Evolutionary conservation across 2,888 invertebrate genomes (phyloP).

Genomic region (Ceratothoa steindachneri): DNA sequence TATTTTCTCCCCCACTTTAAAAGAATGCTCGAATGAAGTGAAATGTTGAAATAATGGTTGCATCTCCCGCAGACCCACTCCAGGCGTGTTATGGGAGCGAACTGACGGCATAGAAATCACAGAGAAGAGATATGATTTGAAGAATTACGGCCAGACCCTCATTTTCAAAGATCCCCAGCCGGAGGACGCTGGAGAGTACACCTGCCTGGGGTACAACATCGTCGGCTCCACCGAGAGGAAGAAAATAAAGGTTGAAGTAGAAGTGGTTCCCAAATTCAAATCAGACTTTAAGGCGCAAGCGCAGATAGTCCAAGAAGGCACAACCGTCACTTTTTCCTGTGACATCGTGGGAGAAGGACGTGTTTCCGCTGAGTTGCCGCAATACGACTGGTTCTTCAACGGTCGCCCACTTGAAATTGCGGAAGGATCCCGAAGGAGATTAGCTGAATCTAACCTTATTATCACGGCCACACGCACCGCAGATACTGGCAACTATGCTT

Average conservation of each 20-base stretch:
- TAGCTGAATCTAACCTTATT: slow-evolving; percentile 65
- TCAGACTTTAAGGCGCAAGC: slow-evolving; percentile 70
- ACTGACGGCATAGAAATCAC: background rate
- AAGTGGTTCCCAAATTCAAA: slow-evolving; percentile 71
- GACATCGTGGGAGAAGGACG: slow-evolving; percentile 70
- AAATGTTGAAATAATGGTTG: too few relatives aligned
- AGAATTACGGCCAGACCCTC: slow-evolving; percentile 32
- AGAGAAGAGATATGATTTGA: background rate
- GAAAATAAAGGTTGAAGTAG: slow-evolving; percentile 65
- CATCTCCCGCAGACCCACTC: slow-evolving; percentile 37
- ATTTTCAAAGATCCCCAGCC: slow-evolving; percentile 29
- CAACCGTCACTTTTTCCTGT: slow-evolving; percentile 79
- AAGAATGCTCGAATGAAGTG: too few relatives aligned
- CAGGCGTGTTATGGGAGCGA: slow-evolving; percentile 25
- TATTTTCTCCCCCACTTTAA: too few relatives aligned
- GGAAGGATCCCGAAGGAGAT: slow-evolving; percentile 7
- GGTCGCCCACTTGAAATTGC: slow-evolving; percentile 68
- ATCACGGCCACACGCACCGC: slow-evolving; percentile 73
- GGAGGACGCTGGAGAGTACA: slow-evolving; percentile 30
- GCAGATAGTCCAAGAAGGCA: slow-evolving; percentile 82
- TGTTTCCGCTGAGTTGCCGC: slow-evolving; percentile 68
- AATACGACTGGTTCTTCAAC: slow-evolving; percentile 93
- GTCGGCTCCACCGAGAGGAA: slow-evolving; percentile 77
- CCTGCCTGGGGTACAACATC: slow-evolving; percentile 83
- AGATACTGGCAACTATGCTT: slow-evolving; percentile 95